Percentiles rank a stretch among this genome's conserved stretches.
phyloP scores from a whole-genome alignment of 2,113 vertebrate species.

The Tenebrosternarchus preto region DNA sequence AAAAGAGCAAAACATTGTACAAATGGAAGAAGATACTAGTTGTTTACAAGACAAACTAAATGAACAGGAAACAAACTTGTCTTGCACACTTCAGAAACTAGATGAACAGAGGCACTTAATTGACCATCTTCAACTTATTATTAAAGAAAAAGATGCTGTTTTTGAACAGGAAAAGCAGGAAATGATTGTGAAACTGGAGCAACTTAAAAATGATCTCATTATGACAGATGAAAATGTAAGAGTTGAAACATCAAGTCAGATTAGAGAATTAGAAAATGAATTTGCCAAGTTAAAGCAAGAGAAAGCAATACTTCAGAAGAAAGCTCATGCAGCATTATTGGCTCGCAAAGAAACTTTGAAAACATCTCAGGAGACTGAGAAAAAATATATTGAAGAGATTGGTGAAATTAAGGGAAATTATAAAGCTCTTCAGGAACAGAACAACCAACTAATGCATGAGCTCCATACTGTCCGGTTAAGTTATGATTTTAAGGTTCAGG shows the following conservation, averaged over 20 bases:
- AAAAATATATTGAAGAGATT: constrained; percentile 65
- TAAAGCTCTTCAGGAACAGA: constrained; percentile 63
- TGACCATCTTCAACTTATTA: constrained; percentile 62
- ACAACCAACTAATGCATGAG: constrained; percentile 66
- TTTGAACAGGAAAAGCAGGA: constrained; percentile 65
- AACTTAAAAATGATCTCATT: constrained; percentile 65
- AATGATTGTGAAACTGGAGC: constrained; percentile 66
- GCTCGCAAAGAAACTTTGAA: constrained; percentile 69
- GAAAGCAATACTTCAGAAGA: constrained; percentile 74
- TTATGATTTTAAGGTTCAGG: constrained; percentile 65
- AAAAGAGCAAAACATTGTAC: constrained; percentile 54
- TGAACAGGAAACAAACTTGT: constrained; percentile 69
- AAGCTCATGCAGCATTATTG: constrained; percentile 75
- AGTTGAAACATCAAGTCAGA: constrained; percentile 45
- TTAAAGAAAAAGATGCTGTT: constrained; percentile 61
- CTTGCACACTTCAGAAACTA: constrained; percentile 64
- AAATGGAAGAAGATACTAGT: constrained; percentile 58
- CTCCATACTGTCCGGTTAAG: constrained; percentile 63
- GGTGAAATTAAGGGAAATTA: constrained; percentile 71
- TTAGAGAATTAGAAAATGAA: constrained; percentile 52
- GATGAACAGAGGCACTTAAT: constrained; percentile 69
- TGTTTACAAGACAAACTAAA: constrained; percentile 59
- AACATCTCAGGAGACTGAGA: constrained; percentile 70
- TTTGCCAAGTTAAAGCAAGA: constrained; percentile 67
- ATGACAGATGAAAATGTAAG: constrained; percentile 55